phyloP scores from a whole-genome alignment of 2,797 vertebrate genomes.

The Helicolenus hilgendorfi region DNA sequence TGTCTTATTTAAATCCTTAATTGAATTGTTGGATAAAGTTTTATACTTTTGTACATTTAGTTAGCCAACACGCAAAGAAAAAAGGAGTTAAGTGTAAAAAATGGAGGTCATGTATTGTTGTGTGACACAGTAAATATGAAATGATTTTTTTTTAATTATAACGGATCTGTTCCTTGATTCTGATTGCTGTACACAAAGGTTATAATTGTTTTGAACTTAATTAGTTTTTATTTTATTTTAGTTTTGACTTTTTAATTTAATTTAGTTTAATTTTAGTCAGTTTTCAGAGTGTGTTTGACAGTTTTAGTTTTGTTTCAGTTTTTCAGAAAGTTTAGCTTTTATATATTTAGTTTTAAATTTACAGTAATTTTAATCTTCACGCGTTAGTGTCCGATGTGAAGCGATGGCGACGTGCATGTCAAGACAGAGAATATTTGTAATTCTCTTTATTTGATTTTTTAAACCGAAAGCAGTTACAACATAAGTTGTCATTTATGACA shows the following conservation, averaged over 20 bases:
- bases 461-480: background rate
- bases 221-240: background rate
- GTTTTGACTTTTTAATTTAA: background rate
- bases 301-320: too few species aligned
- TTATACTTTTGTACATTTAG: background rate
- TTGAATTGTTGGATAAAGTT: background rate
- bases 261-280: background rate
- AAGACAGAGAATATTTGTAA: background rate
- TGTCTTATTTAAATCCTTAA: background rate
- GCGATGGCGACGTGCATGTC: background rate
- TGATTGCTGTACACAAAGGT: background rate
- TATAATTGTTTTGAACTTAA: background rate
- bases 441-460: background rate
- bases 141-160: background rate
- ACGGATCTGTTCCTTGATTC: background rate
- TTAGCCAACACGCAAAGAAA: background rate
- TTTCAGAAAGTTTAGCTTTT: background rate
- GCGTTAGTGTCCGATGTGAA: background rate
- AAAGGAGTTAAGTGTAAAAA: background rate
- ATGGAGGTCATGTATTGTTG: background rate
- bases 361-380: background rate
- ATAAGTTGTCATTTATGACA: background rate
- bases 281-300: background rate
- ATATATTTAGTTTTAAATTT: background rate
- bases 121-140: background rate